Percentiles rank a stretch among this genome's conserved stretches.
Evolutionary conservation across 2,888 invertebrate species (phyloP).

Genomic region (Cylloceria caligata): DNA sequence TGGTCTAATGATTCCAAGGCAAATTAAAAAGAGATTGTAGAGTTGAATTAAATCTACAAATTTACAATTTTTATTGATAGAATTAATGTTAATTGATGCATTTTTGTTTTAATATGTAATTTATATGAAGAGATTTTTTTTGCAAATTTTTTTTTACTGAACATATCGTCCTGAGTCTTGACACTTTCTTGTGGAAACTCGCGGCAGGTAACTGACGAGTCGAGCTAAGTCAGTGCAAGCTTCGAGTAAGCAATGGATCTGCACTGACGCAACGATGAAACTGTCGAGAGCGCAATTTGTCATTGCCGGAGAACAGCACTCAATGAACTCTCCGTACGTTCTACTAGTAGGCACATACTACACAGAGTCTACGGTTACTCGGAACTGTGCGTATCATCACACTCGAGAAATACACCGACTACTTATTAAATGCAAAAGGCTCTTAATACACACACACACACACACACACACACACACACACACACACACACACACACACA

Average conservation of each 20-base stretch:
- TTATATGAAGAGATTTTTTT: not conserved
- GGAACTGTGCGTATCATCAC: slow-evolving; percentile 39
- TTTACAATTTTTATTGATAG: too few species aligned
- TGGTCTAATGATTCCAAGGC: too few species aligned
- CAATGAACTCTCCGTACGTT: slow-evolving; percentile 63
- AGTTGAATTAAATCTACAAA: too few species aligned
- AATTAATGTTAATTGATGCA: too few species aligned
- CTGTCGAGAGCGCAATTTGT: slow-evolving; percentile 67
- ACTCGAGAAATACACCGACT: slow-evolving; percentile 17
- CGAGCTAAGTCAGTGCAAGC: slow-evolving; percentile 39
- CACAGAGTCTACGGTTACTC: not conserved
- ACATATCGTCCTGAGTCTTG: slow-evolving; percentile 40
- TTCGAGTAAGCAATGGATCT: slow-evolving; percentile 44
- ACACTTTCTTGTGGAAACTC: slow-evolving; percentile 46
- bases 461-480: slow-evolving; percentile 16
- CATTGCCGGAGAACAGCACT: slow-evolving; percentile 67
- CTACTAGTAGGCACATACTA: slow-evolving; percentile 11
- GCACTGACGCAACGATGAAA: slow-evolving; percentile 55
- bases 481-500: slow-evolving; percentile 11
- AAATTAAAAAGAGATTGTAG: too few species aligned
- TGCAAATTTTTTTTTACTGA: not conserved
- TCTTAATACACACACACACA: slow-evolving; percentile 25
- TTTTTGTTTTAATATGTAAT: not conserved
- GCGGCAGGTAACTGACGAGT: slow-evolving; percentile 16
- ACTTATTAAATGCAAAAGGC: slow-evolving; percentile 40